Percentiles rank a stretch among this genome's conserved stretches.
Conservation (phyloP, 2,888 invertebrate genomes). For the Microplitis deprimator region DNA sequence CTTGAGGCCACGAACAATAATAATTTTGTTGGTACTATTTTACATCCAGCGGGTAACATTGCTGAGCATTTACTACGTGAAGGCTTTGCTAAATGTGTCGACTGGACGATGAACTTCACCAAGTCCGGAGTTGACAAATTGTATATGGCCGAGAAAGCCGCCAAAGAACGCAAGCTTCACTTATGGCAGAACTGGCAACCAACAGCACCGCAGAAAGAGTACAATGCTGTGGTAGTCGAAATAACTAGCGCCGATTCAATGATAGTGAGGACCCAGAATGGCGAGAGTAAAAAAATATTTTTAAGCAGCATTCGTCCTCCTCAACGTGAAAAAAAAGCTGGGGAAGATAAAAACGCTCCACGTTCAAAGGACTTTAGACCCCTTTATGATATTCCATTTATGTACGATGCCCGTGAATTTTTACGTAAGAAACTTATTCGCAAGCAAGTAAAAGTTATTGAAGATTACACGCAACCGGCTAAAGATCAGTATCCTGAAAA, state of each 20-base stretch:
- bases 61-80: constrained; percentile 91
- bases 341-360: constrained; percentile 79
- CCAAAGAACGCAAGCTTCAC: constrained; percentile 88
- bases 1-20: constrained; percentile 94
- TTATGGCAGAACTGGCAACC: constrained; percentile 95
- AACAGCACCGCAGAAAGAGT: constrained; percentile 82
- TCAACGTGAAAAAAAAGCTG: constrained; percentile 79
- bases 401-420: constrained; percentile 98
- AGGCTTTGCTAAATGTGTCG: constrained; percentile 95
- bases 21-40: constrained; percentile 93
- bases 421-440: constrained; percentile 95
- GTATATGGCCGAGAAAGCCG: constrained; percentile 86
- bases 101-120: constrained; percentile 91
- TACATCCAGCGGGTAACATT: constrained; percentile 92
- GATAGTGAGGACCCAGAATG: constrained; percentile 85
- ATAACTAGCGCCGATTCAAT: constrained; percentile 96
- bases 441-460: constrained; percentile 91
- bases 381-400: constrained; percentile 97
- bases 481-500: constrained; percentile 96
- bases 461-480: constrained; percentile 97
- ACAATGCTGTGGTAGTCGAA: constrained; percentile 87
- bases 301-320: constrained; percentile 96
- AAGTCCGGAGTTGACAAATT: constrained; percentile 86
- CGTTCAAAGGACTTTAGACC: constrained; percentile 87
- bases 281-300: constrained; percentile 90